phyloP scores from a whole-genome alignment of 2,113 vertebrate species.

The Hypomesus transpacificus region DNA sequence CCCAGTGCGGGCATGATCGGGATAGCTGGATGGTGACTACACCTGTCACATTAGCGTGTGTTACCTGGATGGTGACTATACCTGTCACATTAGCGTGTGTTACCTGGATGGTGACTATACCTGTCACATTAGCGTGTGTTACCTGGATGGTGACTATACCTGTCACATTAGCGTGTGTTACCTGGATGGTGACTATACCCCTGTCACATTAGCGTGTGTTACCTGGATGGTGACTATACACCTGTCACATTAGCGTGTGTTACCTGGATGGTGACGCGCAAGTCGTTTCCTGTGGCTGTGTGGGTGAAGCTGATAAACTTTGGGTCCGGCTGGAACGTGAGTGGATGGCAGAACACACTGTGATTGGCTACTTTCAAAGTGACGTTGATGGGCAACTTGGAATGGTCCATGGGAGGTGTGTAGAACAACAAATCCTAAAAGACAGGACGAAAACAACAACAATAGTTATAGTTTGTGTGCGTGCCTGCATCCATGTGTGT shows the following conservation, averaged over 20 bases:
- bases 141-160: no score
- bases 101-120: no score
- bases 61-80: no score
- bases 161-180: neutral
- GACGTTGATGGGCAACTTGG: neutral
- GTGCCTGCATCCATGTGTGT: neutral
- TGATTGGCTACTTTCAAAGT: slow-evolving; percentile 53
- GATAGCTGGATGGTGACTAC: no score
- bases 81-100: no score
- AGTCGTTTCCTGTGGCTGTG: neutral
- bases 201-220: no score
- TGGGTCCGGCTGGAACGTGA: slow-evolving; percentile 64
- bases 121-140: no score
- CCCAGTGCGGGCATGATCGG: no score
- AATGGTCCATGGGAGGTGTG: slow-evolving; percentile 8
- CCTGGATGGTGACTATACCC: no score
- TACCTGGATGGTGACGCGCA: slow-evolving; percentile 64
- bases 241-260: neutral
- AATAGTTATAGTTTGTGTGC: neutral
- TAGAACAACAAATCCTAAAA: slow-evolving; percentile 55
- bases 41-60: no score
- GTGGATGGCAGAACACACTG: slow-evolving; percentile 40
- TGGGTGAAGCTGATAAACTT: slow-evolving; percentile 58
- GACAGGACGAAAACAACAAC: neutral
- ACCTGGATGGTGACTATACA: no score